A percentile compares a stretch with the other conserved stretches of the same genome.
Evolutionary conservation across 2,113 vertebrate species (phyloP).

Genomic region (Perccottus glenii): DNA sequence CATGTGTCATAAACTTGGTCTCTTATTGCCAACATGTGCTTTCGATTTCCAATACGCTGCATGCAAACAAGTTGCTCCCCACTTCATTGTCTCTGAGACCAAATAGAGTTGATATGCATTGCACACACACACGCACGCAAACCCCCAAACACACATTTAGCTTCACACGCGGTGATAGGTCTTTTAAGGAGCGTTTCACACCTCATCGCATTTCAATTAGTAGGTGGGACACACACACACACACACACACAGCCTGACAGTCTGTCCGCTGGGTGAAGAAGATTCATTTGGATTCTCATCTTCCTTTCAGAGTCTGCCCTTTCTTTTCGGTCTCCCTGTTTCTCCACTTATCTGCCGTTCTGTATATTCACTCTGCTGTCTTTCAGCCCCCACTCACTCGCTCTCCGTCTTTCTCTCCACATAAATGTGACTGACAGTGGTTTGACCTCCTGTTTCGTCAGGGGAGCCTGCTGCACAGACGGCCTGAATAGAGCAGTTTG

Average conservation of each 20-base stretch:
- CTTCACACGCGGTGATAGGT: conserved; percentile 67
- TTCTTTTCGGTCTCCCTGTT: conserved; percentile 57
- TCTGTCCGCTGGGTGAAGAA: conserved; percentile 71
- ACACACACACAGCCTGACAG: conserved; percentile 54
- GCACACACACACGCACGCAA: conserved; percentile 37
- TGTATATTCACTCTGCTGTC: conserved; percentile 49
- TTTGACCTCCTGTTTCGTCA: conserved; percentile 70
- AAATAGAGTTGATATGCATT: conserved; percentile 53
- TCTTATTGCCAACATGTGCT: conserved; percentile 1
- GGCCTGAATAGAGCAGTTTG: conserved; percentile 46
- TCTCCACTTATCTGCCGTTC: conserved; percentile 45
- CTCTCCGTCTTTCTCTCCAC: conserved; percentile 51
- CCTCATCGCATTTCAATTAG: conserved; percentile 80
- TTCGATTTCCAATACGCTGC: conserved; percentile 21
- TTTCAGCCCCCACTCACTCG: conserved; percentile 5
- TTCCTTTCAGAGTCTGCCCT: conserved; percentile 63
- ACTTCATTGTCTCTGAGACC: conserved; percentile 27
- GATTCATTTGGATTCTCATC: conserved; percentile 79
- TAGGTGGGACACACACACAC: conserved; percentile 56
- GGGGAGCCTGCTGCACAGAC: conserved; percentile 56
- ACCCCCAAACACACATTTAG: conserved; percentile 51
- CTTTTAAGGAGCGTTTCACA: conserved; percentile 77
- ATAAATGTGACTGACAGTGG: conserved; percentile 72
- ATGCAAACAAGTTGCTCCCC: conserved; percentile 38
- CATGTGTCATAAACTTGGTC: conserved; percentile 1